These are phyloP conservation scores for Ophioninae sp. DNA, from an alignment of 2,888 invertebrate species.

Conservation along the genomic window DNA sequence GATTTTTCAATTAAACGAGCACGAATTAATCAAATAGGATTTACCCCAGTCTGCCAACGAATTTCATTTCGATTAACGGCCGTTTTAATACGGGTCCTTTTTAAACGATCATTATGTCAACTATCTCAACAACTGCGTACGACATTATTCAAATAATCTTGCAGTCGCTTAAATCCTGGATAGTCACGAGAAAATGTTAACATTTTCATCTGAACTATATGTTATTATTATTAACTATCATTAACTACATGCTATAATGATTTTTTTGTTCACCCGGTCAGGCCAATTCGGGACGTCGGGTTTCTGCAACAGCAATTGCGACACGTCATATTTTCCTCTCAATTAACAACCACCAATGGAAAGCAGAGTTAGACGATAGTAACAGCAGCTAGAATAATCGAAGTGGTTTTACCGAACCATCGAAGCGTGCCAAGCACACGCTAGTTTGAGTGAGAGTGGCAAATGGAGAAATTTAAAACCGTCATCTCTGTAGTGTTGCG, in stretches of 20 bases:
- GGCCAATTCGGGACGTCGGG: not conserved
- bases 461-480: conserved; percentile 54
- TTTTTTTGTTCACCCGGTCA: not conserved
- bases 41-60: not conserved
- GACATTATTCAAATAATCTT: not conserved
- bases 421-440: conserved; percentile 46
- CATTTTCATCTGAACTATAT: not conserved
- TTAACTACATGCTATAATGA: not conserved
- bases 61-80: not conserved
- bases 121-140: not conserved
- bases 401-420: conserved; percentile 39
- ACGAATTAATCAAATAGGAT: conserved; percentile 6
- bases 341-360: not conserved
- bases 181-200: not conserved
- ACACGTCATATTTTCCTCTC: conserved; percentile 18
- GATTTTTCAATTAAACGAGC: conserved; percentile 37
- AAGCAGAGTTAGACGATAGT: conserved; percentile 21
- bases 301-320: conserved; percentile 36
- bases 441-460: conserved; percentile 37
- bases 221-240: not conserved
- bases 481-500: conserved; percentile 39
- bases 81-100: not conserved
- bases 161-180: not conserved
- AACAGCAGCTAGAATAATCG: conserved; percentile 26
- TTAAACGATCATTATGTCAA: not conserved